phyloP scores from a whole-genome alignment of 2,888 invertebrate genomes.

The Acanthosepion lycidas region DNA sequence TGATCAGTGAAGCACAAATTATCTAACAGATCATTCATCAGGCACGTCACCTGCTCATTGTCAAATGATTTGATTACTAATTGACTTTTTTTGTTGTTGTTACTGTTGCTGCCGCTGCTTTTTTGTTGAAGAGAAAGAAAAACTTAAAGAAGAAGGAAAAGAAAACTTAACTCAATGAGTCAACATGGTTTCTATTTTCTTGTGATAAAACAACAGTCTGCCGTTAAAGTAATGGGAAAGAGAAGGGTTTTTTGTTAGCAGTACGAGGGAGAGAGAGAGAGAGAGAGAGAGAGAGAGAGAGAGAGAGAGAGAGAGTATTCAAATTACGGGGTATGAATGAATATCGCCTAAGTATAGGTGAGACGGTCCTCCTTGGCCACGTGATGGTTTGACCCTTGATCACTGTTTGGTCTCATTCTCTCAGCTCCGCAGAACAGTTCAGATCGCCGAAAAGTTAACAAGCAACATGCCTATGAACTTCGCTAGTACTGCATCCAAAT shows the following conservation, averaged over 20 bases:
- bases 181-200: background rate
- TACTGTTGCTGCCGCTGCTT: background rate
- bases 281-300: background rate
- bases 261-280: background rate
- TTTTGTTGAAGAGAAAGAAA: background rate
- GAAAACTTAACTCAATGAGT: background rate
- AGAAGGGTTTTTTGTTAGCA: background rate
- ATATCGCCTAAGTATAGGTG: background rate
- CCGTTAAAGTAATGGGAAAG: background rate
- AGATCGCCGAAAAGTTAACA: conserved; percentile 36
- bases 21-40: conserved; percentile 9
- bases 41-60: conserved; percentile 12
- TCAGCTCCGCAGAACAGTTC: conserved; percentile 41
- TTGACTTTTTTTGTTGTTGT: background rate
- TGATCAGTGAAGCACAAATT: conserved; percentile 2
- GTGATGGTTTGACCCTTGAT: conserved; percentile 41
- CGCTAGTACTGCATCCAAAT: conserved; percentile 54
- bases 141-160: background rate
- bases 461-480: conserved; percentile 46
- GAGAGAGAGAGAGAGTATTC: background rate
- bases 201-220: background rate
- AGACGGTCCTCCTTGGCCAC: background rate
- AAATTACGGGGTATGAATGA: background rate
- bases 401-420: conserved; percentile 37
- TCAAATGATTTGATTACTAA: background rate